Evolutionary conservation across 2,113 vertebrate species (phyloP).

Genomic region (Aythya baeri): DNA sequence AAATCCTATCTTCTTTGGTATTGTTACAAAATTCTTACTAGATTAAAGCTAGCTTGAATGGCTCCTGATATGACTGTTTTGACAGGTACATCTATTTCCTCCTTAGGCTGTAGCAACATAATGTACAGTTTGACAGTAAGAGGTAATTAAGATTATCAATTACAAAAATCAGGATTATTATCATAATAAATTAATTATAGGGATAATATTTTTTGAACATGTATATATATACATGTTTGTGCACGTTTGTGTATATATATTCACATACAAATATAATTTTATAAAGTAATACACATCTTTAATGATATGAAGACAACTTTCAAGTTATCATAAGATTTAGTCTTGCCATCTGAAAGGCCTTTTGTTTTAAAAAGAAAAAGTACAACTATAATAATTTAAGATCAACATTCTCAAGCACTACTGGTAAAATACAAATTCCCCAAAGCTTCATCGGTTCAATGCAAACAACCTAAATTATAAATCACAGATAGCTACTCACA

Average conservation of each 20-base stretch:
- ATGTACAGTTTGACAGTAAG: background rate
- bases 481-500: background rate
- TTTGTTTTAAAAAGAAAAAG: background rate
- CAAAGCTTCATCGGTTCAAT: background rate
- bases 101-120: background rate
- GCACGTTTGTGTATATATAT: background rate
- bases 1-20: background rate
- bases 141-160: background rate
- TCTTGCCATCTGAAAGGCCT: background rate
- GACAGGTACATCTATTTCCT: background rate
- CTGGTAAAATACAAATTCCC: background rate
- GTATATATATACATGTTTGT: fast-evolving
- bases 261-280: background rate
- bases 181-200: background rate
- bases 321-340: background rate
- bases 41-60: background rate
- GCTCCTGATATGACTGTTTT: background rate
- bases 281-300: background rate
- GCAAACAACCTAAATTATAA: background rate
- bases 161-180: background rate
- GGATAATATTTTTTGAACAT: background rate
- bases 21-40: background rate
- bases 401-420: background rate
- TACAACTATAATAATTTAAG: background rate
- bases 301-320: background rate